Evolutionary conservation across 2,888 invertebrate genomes (phyloP).

Genomic region (Apodemia mormo): DNA sequence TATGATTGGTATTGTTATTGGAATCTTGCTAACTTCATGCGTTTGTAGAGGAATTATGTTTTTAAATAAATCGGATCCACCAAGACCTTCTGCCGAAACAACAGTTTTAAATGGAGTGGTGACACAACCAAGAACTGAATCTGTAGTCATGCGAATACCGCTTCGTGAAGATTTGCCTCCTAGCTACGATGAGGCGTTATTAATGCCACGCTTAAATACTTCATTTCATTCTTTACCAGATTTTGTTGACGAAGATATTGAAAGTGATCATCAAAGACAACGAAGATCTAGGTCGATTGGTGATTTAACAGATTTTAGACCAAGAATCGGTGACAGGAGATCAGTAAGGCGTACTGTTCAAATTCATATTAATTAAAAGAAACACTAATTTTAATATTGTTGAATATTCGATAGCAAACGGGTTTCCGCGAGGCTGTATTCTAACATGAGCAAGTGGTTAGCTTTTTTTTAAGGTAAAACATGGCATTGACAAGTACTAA

Average conservation of each 20-base stretch:
- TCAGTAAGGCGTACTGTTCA: constrained; percentile 68
- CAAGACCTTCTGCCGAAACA: constrained; percentile 62
- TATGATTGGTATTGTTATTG: constrained; percentile 75
- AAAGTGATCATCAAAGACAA: constrained; percentile 48
- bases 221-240: constrained; percentile 82
- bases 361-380: constrained; percentile 48
- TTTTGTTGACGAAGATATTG: constrained; percentile 62
- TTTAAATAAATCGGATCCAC: constrained; percentile 56
- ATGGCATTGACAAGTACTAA: too few relatives aligned
- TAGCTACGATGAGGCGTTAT: constrained; percentile 88
- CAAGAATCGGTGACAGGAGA: constrained; percentile 59
- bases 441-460: too few relatives aligned
- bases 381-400: background rate
- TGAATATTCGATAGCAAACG: background rate
- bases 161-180: constrained; percentile 81
- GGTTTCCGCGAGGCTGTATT: too few relatives aligned
- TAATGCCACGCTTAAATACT: constrained; percentile 85
- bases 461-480: too few relatives aligned
- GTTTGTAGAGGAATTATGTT: constrained; percentile 78
- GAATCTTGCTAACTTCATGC: constrained; percentile 79
- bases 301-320: constrained; percentile 64
- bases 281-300: constrained; percentile 74
- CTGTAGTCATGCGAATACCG: constrained; percentile 61
- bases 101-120: constrained; percentile 59
- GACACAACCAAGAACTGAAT: constrained; percentile 52